phyloP scores from a whole-genome alignment of 2,888 invertebrate species.

The Ophion ventricosus region DNA sequence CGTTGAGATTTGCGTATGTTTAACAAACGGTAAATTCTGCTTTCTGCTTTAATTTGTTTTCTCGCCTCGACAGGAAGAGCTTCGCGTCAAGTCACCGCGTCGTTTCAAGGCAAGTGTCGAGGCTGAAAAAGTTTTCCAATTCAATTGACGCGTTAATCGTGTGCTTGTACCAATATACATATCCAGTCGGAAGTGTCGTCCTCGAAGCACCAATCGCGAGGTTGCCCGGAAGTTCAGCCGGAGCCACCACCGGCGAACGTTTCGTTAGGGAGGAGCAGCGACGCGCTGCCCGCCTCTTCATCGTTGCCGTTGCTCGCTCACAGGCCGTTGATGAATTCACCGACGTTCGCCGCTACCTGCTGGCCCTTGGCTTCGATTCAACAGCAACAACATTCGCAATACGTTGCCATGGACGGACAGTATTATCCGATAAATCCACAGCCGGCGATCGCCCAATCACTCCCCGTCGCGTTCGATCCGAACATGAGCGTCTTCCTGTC shows the following conservation, averaged over 20 bases:
- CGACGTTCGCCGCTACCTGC: conserved; percentile 48
- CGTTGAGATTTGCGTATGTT: no score
- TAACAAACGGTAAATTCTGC: no score
- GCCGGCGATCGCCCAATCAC: conserved; percentile 71
- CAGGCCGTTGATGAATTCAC: conserved; percentile 44
- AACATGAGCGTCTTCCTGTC: conserved; percentile 85
- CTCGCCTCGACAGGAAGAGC: conserved; percentile 48
- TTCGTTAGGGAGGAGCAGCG: conserved; percentile 11
- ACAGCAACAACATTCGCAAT: conserved; percentile 67
- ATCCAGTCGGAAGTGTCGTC: conserved; percentile 41
- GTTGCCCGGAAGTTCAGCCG: conserved; percentile 38
- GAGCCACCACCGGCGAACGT: conserved; percentile 43
- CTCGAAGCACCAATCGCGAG: conserved; percentile 40
- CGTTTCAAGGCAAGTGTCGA: conserved; percentile 55
- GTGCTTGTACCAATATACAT: neutral
- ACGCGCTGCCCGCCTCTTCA: conserved; percentile 13
- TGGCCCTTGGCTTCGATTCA: conserved; percentile 60
- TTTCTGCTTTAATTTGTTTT: neutral
- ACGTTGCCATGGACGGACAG: conserved; percentile 75
- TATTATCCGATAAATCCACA: conserved; percentile 72
- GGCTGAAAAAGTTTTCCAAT: neutral
- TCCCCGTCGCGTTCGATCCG: conserved; percentile 80
- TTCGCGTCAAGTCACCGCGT: conserved; percentile 61
- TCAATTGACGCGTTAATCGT: neutral
- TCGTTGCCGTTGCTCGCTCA: conserved; percentile 32